These are phyloP conservation scores for Danio tinwini DNA, from an alignment of 2,797 vertebrate genomes.

Conservation along the genomic window DNA sequence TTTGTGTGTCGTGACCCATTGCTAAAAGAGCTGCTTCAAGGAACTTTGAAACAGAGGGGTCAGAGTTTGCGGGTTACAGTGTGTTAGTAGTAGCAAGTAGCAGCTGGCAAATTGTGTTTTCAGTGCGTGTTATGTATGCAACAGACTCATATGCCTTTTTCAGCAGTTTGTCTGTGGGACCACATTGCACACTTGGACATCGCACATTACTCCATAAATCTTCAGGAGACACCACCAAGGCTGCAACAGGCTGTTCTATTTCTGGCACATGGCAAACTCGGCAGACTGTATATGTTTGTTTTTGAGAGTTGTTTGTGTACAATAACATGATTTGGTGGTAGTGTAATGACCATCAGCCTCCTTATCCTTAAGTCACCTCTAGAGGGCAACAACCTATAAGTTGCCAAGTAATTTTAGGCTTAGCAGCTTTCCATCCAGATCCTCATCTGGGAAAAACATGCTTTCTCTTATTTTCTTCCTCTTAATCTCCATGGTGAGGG, in stretches of 20 bases:
- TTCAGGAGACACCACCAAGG: not conserved
- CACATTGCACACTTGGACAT: not conserved
- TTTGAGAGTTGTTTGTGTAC: too few relatives aligned
- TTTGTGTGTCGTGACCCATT: not conserved
- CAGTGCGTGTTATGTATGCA: not conserved
- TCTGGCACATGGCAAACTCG: too few relatives aligned
- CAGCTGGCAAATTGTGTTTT: not conserved
- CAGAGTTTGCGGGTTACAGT: not conserved
- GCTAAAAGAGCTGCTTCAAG: not conserved
- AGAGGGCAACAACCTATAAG: too few relatives aligned
- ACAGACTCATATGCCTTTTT: not conserved
- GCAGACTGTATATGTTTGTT: too few relatives aligned
- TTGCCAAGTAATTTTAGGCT: too few relatives aligned
- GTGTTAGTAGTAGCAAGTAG: not conserved
- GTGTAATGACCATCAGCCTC: too few relatives aligned
- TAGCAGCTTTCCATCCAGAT: too few relatives aligned
- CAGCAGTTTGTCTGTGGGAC: not conserved
- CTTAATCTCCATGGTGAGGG: slow-evolving; percentile 82
- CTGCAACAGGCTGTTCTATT: not conserved
- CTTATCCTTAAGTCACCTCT: too few relatives aligned
- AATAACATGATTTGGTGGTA: too few relatives aligned
- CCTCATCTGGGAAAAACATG: slow-evolving; percentile 75
- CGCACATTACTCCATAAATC: not conserved
- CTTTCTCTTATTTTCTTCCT: slow-evolving; percentile 80
- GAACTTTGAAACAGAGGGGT: not conserved